Percentiles rank a stretch among this genome's conserved stretches.
Conservation (phyloP, 1,140 invertebrate species). For the Calycopis cecrops region DNA sequence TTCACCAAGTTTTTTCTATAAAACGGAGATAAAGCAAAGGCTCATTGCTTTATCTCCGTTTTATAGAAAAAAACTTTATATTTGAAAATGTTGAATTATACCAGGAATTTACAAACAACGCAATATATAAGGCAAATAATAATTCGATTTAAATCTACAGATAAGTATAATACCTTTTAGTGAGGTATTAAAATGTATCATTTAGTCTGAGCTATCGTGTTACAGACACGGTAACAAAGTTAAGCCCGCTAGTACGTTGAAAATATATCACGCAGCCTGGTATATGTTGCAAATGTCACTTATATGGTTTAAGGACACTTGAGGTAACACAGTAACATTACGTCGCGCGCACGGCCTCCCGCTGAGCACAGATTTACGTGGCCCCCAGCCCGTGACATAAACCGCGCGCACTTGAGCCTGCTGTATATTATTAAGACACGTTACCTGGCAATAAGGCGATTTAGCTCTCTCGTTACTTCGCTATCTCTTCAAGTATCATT, state of each 20-base stretch:
- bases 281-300: constrained; percentile 17
- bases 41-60: too few species aligned
- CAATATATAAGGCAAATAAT: too few species aligned
- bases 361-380: constrained; percentile 37
- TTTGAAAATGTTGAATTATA: too few species aligned
- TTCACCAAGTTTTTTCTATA: too few species aligned
- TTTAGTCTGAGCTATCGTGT: too few species aligned
- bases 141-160: too few species aligned
- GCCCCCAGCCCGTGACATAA: constrained; percentile 20
- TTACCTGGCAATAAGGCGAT: constrained; percentile 16
- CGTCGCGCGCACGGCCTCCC: constrained; percentile 31
- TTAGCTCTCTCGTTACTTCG: constrained; percentile 11
- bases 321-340: constrained; percentile 21
- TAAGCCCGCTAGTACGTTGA: background rate
- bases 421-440: constrained; percentile 18
- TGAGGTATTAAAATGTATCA: too few species aligned
- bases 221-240: too few species aligned
- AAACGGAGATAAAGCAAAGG: too few species aligned
- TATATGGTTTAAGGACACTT: constrained; percentile 17
- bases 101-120: too few species aligned
- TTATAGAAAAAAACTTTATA: too few species aligned
- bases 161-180: too few species aligned
- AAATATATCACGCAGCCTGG: constrained; percentile 1
- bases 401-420: constrained; percentile 27
- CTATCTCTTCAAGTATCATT: constrained; percentile 14